phyloP scores from a whole-genome alignment of 37 sponge, comb jelly and placozoan species.

The Halisarca cf. caerulea region DNA sequence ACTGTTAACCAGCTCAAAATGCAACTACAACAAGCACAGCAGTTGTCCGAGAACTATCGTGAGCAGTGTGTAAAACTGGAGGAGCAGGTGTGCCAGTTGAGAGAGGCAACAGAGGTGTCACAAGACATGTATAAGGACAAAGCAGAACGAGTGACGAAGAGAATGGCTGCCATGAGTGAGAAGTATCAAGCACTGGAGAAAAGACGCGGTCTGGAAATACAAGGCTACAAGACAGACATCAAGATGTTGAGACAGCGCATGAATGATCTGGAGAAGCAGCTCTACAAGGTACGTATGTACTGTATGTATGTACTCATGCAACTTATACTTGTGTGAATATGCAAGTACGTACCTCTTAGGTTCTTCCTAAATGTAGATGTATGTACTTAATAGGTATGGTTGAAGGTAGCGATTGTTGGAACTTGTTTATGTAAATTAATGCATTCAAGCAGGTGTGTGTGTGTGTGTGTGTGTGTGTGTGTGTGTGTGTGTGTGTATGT shows the following conservation, averaged over 20 bases:
- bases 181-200: conserved; percentile 90
- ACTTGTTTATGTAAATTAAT: no score
- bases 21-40: conserved; percentile 86
- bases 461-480: no score
- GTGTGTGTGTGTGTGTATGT: no score
- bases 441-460: no score
- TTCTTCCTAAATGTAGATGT: no score
- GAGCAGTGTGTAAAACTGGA: conserved; percentile 94
- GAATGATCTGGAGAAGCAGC: conserved; percentile 92
- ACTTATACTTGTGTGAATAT: no score
- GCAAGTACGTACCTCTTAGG: no score
- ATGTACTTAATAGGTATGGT: no score
- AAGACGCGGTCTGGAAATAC: conserved; percentile 87
- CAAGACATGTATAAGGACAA: conserved; percentile 82
- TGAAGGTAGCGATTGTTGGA: no score
- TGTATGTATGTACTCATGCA: no score
- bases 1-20: conserved; percentile 54
- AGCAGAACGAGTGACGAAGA: conserved; percentile 66
- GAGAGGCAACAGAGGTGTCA: conserved; percentile 84
- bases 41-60: conserved; percentile 96
- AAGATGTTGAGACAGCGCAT: conserved; percentile 83
- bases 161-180: conserved; percentile 85
- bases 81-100: conserved; percentile 85
- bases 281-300: conserved; percentile 76
- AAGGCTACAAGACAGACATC: conserved; percentile 98